These are phyloP conservation scores for Brachyopa scutellaris DNA, from an alignment of 2,888 invertebrate genomes.

Conservation along the genomic window DNA sequence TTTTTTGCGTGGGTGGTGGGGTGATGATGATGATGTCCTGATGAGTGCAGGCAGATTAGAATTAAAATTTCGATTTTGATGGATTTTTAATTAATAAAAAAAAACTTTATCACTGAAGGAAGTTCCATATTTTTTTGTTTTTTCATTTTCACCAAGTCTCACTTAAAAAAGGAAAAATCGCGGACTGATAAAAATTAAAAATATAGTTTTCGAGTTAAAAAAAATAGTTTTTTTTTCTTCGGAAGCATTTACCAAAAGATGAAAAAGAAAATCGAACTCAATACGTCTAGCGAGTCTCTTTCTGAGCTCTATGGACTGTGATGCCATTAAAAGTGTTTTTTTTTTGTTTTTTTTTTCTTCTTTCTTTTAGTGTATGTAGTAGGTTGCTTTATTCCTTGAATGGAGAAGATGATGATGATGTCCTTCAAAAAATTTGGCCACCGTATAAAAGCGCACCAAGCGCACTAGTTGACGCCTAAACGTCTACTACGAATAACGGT, in stretches of 20 bases:
- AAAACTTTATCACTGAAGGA: slow-evolving; percentile 42
- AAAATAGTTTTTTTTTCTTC: neutral
- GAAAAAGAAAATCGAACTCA: slow-evolving; percentile 30
- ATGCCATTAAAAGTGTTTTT: slow-evolving; percentile 56
- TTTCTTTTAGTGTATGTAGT: slow-evolving; percentile 61
- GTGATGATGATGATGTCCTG: slow-evolving; percentile 26
- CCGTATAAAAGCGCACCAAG: slow-evolving; percentile 81
- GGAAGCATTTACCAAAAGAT: no score
- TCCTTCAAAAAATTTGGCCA: slow-evolving; percentile 75
- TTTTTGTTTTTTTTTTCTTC: slow-evolving; percentile 23
- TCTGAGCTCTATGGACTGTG: slow-evolving; percentile 29
- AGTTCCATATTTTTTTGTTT: slow-evolving; percentile 30
- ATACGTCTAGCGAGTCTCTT: slow-evolving; percentile 41
- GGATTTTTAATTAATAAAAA: neutral
- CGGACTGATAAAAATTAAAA: neutral
- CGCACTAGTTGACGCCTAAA: slow-evolving; percentile 83
- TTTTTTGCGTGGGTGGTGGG: neutral
- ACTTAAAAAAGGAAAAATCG: slow-evolving; percentile 17
- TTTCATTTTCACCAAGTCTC: slow-evolving; percentile 33
- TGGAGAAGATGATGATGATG: slow-evolving; percentile 72
- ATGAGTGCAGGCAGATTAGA: slow-evolving; percentile 5
- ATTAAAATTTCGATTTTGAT: neutral
- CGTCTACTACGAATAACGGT: slow-evolving; percentile 83
- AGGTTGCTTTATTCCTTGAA: slow-evolving; percentile 71
- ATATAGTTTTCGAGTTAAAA: neutral